Conservation (phyloP, 2,113 vertebrate genomes). For the Dipodomys merriami region DNA sequence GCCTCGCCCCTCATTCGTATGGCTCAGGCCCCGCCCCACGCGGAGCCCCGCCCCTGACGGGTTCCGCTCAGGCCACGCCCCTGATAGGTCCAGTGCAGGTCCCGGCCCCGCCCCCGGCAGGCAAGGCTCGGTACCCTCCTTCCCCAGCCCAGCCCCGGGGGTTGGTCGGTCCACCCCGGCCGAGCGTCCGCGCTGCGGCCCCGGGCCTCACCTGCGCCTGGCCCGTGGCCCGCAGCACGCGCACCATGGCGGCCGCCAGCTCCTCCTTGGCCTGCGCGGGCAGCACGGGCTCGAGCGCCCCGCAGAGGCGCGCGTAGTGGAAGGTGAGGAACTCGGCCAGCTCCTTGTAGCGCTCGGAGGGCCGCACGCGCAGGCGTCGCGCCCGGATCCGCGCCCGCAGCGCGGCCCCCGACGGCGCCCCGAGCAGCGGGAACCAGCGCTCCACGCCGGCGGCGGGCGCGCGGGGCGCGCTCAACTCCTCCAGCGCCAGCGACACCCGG, state of each 20-base stretch:
- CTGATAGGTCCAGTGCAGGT: background rate
- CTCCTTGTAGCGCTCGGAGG: conserved; percentile 95
- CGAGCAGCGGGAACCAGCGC: conserved; percentile 79
- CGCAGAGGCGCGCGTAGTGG: conserved; percentile 91
- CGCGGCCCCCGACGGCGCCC: conserved; percentile 83
- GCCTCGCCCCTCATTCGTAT: background rate
- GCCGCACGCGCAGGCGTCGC: conserved; percentile 91
- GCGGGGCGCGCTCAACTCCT: conserved; percentile 84
- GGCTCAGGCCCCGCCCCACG: background rate
- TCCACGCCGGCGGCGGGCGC: conserved; percentile 72
- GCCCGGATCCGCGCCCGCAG: conserved; percentile 91
- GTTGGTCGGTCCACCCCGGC: no score
- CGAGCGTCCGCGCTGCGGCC: background rate
- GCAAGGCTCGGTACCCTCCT: no score
- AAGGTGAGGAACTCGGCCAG: conserved; percentile 95
- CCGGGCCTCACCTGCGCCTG: conserved; percentile 91
- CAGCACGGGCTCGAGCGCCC: conserved; percentile 89
- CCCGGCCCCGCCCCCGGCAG: background rate
- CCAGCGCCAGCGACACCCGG: conserved; percentile 86
- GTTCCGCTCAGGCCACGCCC: background rate
- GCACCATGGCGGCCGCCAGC: conserved; percentile 92
- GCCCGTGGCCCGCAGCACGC: conserved; percentile 93
- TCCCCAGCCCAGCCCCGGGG: no score
- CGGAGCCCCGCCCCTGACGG: no score
- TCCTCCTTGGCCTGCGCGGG: conserved; percentile 94